Evolutionary conservation across 2,797 vertebrate species (phyloP).

Genomic region (Dipus sagitta): DNA sequence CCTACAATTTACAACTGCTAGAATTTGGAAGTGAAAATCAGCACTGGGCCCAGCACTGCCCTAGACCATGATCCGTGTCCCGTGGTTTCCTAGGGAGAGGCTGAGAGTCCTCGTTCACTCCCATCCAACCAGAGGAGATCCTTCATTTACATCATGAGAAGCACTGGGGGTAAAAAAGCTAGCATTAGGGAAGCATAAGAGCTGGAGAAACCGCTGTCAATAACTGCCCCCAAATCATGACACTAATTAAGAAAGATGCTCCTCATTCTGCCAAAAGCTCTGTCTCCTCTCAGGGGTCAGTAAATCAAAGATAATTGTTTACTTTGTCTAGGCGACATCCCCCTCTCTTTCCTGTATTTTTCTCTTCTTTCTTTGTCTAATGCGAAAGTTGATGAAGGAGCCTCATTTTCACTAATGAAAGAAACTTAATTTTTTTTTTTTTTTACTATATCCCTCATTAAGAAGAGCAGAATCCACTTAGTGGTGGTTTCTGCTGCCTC

Average conservation of each 20-base stretch:
- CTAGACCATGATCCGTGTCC: background rate
- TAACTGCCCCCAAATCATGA: slow-evolving; percentile 73
- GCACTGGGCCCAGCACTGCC: background rate
- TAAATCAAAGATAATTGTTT: slow-evolving; percentile 82
- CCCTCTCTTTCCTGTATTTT: slow-evolving; percentile 60
- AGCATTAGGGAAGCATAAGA: slow-evolving; percentile 62
- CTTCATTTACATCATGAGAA: background rate
- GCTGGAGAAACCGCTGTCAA: slow-evolving; percentile 54
- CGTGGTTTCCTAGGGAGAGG: background rate
- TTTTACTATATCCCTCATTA: slow-evolving; percentile 67
- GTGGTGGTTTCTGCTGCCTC: slow-evolving; percentile 42
- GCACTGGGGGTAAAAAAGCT: background rate
- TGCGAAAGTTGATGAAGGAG: slow-evolving; percentile 72
- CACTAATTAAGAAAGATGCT: slow-evolving; percentile 82
- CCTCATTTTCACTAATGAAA: slow-evolving; percentile 75
- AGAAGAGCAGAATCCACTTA: slow-evolving; percentile 69
- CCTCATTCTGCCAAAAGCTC: slow-evolving; percentile 72
- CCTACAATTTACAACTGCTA: background rate
- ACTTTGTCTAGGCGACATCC: slow-evolving; percentile 68
- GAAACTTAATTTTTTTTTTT: slow-evolving; percentile 76
- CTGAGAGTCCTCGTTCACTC: slow-evolving; percentile 41
- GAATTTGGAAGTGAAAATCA: background rate
- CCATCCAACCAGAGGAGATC: background rate
- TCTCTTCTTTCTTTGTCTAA: slow-evolving; percentile 62
- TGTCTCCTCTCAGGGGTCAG: slow-evolving; percentile 81